Evolutionary conservation across 2,888 invertebrate species (phyloP).

Genomic region (Crossocerus cetratus): DNA sequence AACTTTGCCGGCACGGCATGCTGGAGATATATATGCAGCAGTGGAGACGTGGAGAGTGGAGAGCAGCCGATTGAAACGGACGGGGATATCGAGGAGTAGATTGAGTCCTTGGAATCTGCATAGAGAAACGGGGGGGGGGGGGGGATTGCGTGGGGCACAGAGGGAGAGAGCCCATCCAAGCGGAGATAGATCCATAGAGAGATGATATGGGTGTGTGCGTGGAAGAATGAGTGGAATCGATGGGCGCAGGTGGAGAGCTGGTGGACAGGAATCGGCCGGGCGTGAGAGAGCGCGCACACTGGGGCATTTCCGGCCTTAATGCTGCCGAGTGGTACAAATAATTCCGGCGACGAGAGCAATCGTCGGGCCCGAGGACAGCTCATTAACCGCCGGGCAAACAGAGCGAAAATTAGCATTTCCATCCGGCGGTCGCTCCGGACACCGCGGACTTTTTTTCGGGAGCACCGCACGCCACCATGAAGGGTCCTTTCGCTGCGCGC

Average conservation of each 20-base stretch:
- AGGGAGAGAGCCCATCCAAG: too few relatives aligned
- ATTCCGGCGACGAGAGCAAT: neutral
- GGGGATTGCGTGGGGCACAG: neutral
- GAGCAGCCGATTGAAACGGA: neutral
- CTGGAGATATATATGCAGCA: too few relatives aligned
- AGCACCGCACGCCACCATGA: neutral
- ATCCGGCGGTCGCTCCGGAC: neutral
- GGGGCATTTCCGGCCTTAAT: slow-evolving; percentile 2
- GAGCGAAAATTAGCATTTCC: slow-evolving; percentile 39
- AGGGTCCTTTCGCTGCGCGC: neutral
- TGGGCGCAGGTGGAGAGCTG: too few relatives aligned
- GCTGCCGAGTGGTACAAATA: neutral
- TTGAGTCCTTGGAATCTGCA: neutral
- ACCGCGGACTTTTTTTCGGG: neutral
- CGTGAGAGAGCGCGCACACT: neutral
- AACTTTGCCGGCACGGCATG: too few relatives aligned
- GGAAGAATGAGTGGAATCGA: too few relatives aligned
- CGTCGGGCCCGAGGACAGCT: slow-evolving; percentile 12
- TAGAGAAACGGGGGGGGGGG: neutral
- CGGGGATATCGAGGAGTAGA: neutral
- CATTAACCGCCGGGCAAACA: slow-evolving; percentile 42
- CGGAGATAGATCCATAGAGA: too few relatives aligned
- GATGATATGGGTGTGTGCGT: too few relatives aligned
- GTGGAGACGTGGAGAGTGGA: too few relatives aligned
- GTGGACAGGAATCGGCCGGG: neutral